Evolutionary conservation across 2,113 vertebrate species (phyloP).

Genomic region (Phycodurus eques): DNA sequence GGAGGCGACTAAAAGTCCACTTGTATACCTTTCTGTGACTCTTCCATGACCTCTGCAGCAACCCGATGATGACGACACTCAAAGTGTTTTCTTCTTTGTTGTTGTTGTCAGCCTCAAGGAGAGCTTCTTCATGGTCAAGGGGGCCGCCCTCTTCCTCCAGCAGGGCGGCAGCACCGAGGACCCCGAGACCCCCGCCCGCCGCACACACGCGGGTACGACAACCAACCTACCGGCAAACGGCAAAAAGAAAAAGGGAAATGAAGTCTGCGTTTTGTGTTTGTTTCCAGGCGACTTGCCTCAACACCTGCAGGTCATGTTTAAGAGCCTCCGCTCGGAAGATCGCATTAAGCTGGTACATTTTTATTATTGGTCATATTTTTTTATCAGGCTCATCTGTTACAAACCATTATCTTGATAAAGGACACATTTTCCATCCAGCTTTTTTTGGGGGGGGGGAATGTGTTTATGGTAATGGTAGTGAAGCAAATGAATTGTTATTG

Average conservation of each 20-base stretch:
- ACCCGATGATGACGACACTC: too few relatives aligned
- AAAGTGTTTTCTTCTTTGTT: neutral
- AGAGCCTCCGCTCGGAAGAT: slow-evolving; percentile 92
- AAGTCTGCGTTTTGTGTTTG: neutral
- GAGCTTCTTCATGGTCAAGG: slow-evolving; percentile 99
- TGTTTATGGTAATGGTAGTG: too few relatives aligned
- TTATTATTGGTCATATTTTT: neutral
- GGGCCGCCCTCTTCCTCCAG: slow-evolving; percentile 92
- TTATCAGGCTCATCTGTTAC: neutral
- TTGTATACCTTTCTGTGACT: neutral
- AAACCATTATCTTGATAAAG: too few relatives aligned
- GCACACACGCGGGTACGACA: slow-evolving; percentile 87
- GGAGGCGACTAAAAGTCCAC: too few relatives aligned
- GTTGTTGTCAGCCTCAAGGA: slow-evolving; percentile 83
- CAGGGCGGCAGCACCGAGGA: slow-evolving; percentile 86
- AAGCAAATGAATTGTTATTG: too few relatives aligned
- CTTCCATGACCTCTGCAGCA: neutral
- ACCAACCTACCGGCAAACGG: neutral
- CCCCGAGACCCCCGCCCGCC: slow-evolving; percentile 83
- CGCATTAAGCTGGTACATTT: slow-evolving; percentile 88
- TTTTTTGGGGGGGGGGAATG: neutral
- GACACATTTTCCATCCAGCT: too few relatives aligned
- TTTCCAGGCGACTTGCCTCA: slow-evolving; percentile 89
- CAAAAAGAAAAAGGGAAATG: slow-evolving; percentile 6
- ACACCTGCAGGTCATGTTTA: slow-evolving; percentile 97